Percentiles rank a stretch among this genome's conserved stretches.
phyloP scores from a whole-genome alignment of 2,113 vertebrate genomes.

The Anhinga anhinga region DNA sequence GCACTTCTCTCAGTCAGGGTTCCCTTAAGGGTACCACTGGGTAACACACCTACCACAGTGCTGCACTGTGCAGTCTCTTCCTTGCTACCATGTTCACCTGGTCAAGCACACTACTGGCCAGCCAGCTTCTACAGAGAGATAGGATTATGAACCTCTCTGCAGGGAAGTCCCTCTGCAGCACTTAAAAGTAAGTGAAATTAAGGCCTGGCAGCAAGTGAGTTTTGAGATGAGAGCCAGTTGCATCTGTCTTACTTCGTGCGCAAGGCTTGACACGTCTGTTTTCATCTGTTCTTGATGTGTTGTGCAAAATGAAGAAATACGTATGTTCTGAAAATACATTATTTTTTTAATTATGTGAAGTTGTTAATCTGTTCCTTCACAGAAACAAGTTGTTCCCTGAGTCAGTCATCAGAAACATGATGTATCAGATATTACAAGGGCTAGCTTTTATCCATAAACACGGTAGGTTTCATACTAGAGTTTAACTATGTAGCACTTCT shows the following conservation, averaged over 20 bases:
- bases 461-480: slow-evolving; percentile 80
- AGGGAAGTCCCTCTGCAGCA: background rate
- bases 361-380: slow-evolving; percentile 76
- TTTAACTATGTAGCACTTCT: background rate
- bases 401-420: slow-evolving; percentile 98
- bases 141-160: background rate
- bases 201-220: background rate
- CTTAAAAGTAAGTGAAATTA: background rate
- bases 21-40: background rate
- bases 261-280: background rate
- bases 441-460: slow-evolving; percentile 98
- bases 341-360: background rate
- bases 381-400: slow-evolving; percentile 98
- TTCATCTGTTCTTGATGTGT: background rate
- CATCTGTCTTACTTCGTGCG: background rate
- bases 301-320: background rate
- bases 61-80: background rate
- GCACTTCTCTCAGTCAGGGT: background rate
- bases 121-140: background rate
- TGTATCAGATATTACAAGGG: slow-evolving; percentile 98
- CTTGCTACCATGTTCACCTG: background rate
- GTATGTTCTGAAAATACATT: background rate
- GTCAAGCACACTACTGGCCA: background rate
- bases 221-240: background rate
- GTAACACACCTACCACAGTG: background rate